Evolutionary conservation across 1,140 invertebrate genomes (phyloP).

Genomic region (Archegozetes longisetosus): DNA sequence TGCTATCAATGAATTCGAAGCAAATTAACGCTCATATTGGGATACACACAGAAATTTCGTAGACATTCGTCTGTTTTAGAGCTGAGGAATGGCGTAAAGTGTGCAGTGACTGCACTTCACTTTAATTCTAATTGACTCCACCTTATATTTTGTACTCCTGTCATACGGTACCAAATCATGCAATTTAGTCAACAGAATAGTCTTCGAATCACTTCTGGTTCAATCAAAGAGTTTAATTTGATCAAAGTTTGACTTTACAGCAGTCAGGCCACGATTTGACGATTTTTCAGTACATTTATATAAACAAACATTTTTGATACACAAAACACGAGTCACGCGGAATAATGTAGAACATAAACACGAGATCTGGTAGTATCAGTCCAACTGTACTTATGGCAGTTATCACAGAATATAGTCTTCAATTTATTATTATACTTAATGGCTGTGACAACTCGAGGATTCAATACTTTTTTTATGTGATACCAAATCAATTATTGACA

Average conservation of each 20-base stretch:
- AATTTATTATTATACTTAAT: constrained; percentile 83
- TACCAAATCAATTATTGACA: constrained; percentile 41
- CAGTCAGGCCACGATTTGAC: constrained; percentile 80
- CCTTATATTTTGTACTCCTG: constrained; percentile 24
- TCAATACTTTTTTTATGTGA: constrained; percentile 45
- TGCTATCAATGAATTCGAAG: constrained; percentile 10
- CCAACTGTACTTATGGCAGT: constrained; percentile 26
- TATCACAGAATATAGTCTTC: constrained; percentile 41
- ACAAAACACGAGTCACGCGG: constrained; percentile 52
- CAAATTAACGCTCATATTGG: constrained; percentile 44
- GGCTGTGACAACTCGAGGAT: constrained; percentile 73
- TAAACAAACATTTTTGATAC: constrained; percentile 71
- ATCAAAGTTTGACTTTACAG: constrained; percentile 87
- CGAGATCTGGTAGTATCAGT: constrained; percentile 13
- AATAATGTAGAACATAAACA: constrained; percentile 38
- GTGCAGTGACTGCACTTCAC: neutral
- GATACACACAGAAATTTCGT: constrained; percentile 80
- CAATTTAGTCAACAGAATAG: constrained; percentile 86
- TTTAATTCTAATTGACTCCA: neutral
- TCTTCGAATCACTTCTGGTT: constrained; percentile 42
- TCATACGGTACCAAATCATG: constrained; percentile 34
- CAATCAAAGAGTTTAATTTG: constrained; percentile 59
- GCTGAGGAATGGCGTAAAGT: neutral
- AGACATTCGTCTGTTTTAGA: constrained; percentile 42
- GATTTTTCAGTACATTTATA: constrained; percentile 63